These are phyloP conservation scores for Cyanistes caeruleus DNA, from an alignment of 2,113 vertebrate genomes.

Conservation along the genomic window DNA sequence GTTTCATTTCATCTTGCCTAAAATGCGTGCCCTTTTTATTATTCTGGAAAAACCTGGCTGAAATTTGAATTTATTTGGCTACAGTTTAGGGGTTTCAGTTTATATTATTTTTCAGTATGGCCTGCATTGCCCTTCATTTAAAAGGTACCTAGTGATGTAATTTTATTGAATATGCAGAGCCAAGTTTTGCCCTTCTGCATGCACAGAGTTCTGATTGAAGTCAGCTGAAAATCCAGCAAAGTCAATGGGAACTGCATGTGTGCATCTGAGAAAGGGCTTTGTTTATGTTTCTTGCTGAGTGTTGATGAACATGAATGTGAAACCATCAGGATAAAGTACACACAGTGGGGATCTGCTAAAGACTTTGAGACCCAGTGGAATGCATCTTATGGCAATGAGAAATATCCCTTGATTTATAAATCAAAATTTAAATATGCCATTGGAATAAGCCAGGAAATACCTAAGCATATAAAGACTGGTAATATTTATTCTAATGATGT, in stretches of 20 bases:
- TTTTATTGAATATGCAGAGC: conserved; percentile 7
- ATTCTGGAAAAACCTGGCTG: neutral
- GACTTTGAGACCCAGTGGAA: conserved; percentile 8
- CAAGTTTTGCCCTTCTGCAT: neutral
- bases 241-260: conserved; percentile 41
- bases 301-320: conserved; percentile 30
- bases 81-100: neutral
- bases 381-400: neutral
- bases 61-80: neutral
- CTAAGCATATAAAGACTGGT: neutral
- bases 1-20: neutral
- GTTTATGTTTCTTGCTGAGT: conserved; percentile 46
- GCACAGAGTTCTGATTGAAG: conserved; percentile 2
- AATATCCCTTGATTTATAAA: conserved; percentile 23
- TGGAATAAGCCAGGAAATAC: neutral
- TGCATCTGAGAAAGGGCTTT: neutral
- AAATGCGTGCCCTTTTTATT: neutral
- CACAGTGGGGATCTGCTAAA: neutral
- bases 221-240: conserved; percentile 32
- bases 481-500: neutral
- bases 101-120: conserved; percentile 36
- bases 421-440: neutral
- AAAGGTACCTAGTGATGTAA: conserved; percentile 12
- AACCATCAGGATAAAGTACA: neutral
- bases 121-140: neutral